Percentiles rank a stretch among this genome's conserved stretches.
These are phyloP conservation scores for Rhopalosiphum nymphaeae DNA, from an alignment of 2,888 invertebrate species.

Conservation along the genomic window DNA sequence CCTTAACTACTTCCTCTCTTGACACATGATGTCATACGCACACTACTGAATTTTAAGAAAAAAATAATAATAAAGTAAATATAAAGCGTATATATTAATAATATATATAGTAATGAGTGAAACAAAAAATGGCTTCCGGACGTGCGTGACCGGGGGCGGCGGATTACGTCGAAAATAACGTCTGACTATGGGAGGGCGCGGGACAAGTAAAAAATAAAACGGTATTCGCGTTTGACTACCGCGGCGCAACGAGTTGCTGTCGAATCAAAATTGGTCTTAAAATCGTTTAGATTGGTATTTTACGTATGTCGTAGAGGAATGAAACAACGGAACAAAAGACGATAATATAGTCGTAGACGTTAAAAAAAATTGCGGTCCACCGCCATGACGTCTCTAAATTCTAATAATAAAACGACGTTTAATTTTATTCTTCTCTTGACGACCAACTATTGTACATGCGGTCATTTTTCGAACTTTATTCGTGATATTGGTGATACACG, in stretches of 20 bases:
- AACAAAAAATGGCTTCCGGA: neutral
- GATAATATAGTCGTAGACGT: neutral
- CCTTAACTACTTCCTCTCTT: neutral
- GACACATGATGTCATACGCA: neutral
- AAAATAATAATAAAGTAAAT: neutral
- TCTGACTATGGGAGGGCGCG: neutral
- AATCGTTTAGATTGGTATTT: neutral
- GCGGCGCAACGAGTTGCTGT: neutral
- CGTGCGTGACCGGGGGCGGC: neutral
- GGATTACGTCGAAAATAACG: neutral
- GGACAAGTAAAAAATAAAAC: neutral
- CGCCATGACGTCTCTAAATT: neutral
- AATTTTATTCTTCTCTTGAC: neutral
- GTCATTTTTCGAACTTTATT: neutral
- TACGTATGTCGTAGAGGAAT: neutral
- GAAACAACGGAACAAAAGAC: neutral
- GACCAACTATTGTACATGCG: neutral
- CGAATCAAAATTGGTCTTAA: neutral
- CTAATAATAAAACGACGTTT: neutral
- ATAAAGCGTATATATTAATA: neutral
- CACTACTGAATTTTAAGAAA: neutral
- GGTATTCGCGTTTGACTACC: neutral
- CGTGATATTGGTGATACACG: too few species aligned
- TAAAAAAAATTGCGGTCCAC: neutral
- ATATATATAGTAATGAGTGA: neutral